Conservation (phyloP, 37 sponge, comb jelly and placozoan species). For the Axinella damicornis region DNA sequence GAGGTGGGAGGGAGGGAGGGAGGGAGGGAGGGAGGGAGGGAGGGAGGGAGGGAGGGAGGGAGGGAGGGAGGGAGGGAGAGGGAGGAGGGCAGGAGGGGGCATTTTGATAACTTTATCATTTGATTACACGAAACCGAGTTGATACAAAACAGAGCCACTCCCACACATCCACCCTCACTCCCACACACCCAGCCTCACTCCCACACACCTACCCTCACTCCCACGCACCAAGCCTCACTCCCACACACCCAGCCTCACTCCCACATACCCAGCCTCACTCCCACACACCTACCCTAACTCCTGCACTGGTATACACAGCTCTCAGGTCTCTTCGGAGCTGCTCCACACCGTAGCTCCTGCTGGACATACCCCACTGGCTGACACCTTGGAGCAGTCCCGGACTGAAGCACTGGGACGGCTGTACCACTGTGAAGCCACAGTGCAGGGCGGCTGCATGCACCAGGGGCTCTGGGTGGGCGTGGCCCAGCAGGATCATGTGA, state of each 20-base stretch:
- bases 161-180: not conserved
- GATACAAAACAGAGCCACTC: too few relatives aligned
- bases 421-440: slow-evolving; percentile 47
- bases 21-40: too few relatives aligned
- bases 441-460: slow-evolving; percentile 38
- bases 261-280: too few relatives aligned
- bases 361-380: slow-evolving; percentile 3
- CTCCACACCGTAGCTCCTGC: not conserved
- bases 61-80: too few relatives aligned
- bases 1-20: too few relatives aligned
- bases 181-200: too few relatives aligned
- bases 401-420: slow-evolving; percentile 42
- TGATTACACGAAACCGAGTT: too few relatives aligned
- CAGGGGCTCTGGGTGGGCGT: slow-evolving; percentile 62
- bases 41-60: too few relatives aligned
- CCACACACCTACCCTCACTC: slow-evolving; percentile 78
- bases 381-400: not conserved
- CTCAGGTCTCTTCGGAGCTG: slow-evolving; percentile 47
- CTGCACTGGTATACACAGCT: slow-evolving; percentile 57
- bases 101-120: too few relatives aligned
- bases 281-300: slow-evolving; percentile 77
- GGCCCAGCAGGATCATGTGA: slow-evolving; percentile 61
- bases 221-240: slow-evolving; percentile 6
- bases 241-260: not conserved
- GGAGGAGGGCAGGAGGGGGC: too few relatives aligned